Evolutionary conservation across 2,797 vertebrate species (phyloP).

Genomic region (Miichthys miiuy): DNA sequence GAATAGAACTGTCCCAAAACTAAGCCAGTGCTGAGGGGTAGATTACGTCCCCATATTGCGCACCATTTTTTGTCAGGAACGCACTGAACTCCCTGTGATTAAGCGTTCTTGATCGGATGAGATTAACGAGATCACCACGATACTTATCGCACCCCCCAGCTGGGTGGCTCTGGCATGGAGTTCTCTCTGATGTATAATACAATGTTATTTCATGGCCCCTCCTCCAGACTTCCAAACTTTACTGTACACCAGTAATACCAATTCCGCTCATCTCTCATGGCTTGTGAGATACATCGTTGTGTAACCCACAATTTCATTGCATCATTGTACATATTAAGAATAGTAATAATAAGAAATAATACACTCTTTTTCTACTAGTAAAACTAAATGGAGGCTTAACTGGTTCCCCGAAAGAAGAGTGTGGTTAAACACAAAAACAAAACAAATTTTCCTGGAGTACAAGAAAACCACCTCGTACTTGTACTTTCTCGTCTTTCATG

Average conservation of each 20-base stretch:
- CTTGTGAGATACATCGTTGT: no score
- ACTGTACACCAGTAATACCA: neutral
- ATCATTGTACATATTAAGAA: neutral
- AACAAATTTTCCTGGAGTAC: neutral
- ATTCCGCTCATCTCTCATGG: neutral
- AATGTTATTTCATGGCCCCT: neutral
- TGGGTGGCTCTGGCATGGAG: neutral
- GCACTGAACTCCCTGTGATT: neutral
- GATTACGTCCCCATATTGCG: neutral
- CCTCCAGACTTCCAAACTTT: neutral
- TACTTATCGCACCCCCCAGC: neutral
- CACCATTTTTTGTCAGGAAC: neutral
- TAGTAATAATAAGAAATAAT: neutral
- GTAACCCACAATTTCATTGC: neutral
- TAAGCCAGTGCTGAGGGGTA: neutral
- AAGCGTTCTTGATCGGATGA: neutral
- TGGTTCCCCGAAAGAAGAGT: neutral
- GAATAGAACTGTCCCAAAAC: neutral
- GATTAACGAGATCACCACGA: neutral
- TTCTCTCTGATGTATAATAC: neutral
- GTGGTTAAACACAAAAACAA: slow-evolving; percentile 2
- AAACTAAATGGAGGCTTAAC: neutral
- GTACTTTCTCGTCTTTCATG: neutral
- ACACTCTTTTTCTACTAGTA: neutral
- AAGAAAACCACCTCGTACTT: neutral